Evolutionary conservation across 2,797 vertebrate species (phyloP).

Genomic region (Triplophysa yarkandensis): DNA sequence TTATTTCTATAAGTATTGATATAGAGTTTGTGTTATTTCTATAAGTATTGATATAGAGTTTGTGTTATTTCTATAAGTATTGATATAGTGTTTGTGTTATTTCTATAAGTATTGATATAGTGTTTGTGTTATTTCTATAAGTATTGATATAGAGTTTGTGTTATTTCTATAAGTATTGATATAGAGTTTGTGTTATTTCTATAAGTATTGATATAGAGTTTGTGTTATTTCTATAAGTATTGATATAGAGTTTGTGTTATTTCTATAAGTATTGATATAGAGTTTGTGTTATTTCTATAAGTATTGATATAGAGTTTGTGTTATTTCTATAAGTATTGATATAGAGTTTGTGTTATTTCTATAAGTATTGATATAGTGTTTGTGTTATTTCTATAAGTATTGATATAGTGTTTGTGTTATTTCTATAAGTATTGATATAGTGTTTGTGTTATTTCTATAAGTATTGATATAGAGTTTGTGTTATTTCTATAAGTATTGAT

Average conservation of each 20-base stretch:
- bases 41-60: background rate
- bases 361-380: too few species aligned
- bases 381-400: background rate
- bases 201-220: background rate
- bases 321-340: background rate
- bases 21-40: background rate
- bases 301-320: too few species aligned
- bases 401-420: background rate
- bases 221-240: too few species aligned
- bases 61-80: background rate
- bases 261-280: too few species aligned
- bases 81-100: slow-evolving; percentile 48
- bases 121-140: background rate
- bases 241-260: too few species aligned
- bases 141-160: background rate
- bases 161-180: too few species aligned
- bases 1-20: background rate
- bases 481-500: too few species aligned
- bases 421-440: too few species aligned
- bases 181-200: too few species aligned
- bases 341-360: background rate
- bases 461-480: background rate
- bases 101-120: too few species aligned
- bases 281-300: background rate
- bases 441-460: background rate